Evolutionary conservation across 1,140 invertebrate species (phyloP).

Genomic region (Teleogryllus occipitalis): DNA sequence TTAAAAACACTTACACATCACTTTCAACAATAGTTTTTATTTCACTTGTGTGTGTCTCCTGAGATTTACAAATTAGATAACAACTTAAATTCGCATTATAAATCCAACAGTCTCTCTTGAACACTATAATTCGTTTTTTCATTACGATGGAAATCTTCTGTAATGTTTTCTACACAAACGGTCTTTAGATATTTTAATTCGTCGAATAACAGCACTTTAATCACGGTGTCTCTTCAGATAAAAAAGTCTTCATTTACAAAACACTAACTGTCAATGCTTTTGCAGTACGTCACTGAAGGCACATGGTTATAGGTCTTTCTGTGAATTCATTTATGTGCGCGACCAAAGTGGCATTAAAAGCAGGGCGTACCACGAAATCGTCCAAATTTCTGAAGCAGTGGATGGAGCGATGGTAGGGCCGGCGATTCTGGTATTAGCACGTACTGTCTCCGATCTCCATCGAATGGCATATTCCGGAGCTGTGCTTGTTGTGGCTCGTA

Average conservation of each 20-base stretch:
- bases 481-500: conserved; percentile 47
- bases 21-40: too few relatives aligned
- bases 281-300: not conserved
- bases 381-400: not conserved
- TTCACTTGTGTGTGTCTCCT: not conserved
- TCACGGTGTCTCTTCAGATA: not conserved
- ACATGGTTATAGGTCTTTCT: not conserved
- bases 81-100: conserved; percentile 5
- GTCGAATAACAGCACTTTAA: not conserved
- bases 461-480: conserved; percentile 49
- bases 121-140: not conserved
- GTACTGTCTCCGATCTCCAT: conserved; percentile 54
- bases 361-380: not conserved
- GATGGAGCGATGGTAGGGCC: conserved; percentile 46
- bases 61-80: not conserved
- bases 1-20: too few relatives aligned
- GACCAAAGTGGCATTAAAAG: not conserved
- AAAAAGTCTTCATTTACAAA: conserved; percentile 2
- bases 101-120: not conserved
- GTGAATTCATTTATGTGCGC: not conserved
- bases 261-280: not conserved
- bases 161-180: too few relatives aligned
- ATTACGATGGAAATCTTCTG: not conserved
- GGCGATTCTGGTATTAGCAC: conserved; percentile 47
- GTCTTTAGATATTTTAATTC: too few relatives aligned